A percentile compares a stretch with the other conserved stretches of the same genome.
Conservation (phyloP, 2,797 vertebrate genomes). For the Neosalanx taihuensis region DNA sequence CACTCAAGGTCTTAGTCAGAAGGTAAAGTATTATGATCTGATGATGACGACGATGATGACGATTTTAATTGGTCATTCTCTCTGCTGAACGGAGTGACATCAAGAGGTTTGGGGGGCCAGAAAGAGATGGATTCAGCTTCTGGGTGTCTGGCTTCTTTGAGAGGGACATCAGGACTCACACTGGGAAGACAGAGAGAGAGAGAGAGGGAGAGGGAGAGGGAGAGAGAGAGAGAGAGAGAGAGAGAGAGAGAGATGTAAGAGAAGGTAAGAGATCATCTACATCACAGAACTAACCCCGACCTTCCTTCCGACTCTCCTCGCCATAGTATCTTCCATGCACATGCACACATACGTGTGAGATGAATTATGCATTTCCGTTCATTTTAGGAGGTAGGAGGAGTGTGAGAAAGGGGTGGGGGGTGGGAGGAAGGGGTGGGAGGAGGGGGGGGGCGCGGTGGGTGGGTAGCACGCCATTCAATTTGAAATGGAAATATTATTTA, state of each 20-base stretch:
- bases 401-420: too few species aligned
- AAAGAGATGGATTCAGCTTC: not conserved
- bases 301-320: too few species aligned
- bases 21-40: too few species aligned
- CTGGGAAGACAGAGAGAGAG: not conserved
- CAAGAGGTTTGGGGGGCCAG: not conserved
- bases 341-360: not conserved
- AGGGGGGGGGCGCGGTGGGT: not conserved
- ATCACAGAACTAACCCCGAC: not conserved
- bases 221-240: not conserved
- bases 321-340: too few species aligned
- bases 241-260: constrained; percentile 4
- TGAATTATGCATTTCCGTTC: too few species aligned
- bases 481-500: constrained; percentile 65
- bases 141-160: not conserved
- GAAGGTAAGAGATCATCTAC: not conserved
- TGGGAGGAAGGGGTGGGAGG: not conserved
- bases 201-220: not conserved
- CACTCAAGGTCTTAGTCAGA: too few species aligned
- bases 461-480: constrained; percentile 31
- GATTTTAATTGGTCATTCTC: too few species aligned
- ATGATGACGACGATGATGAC: too few species aligned
- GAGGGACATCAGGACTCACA: not conserved
- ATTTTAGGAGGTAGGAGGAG: too few species aligned
- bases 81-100: too few species aligned